Base-by-base conservation (phyloP, 2,888 invertebrate species). In the Parochlus steinenii region DNA sequence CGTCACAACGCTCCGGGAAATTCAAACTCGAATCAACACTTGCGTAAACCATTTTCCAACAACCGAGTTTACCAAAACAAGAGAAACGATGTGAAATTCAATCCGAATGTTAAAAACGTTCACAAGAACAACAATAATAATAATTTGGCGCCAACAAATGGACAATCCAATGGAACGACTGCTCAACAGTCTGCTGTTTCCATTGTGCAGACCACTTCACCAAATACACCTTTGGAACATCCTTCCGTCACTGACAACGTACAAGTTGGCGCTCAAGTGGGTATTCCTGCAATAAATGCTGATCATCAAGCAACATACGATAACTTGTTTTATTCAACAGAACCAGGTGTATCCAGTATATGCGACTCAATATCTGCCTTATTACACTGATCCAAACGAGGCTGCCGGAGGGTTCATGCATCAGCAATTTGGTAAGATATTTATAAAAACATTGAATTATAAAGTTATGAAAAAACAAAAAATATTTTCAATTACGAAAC, bases 81-180 rank as follows among this genome's bases (percentile, higher is more conserved):
- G 14, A 19, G 36, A 6, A 36, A 36, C 18, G 36, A 36, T 5
- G 24, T 36, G 11, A 20, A 36, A 18, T 36, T 36, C 18, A 36
- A 36, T 14, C 30, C 36, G 5, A 36, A 36, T 14, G 36, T 30
- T 5, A 36, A 36, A 12, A 36, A 36, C 12, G 14, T 30, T 4
- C 30, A 36, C 24, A 36, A 36, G 12, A 10, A 8, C 12, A 30
- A 36, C 6, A n/a, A 12, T 30, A n/a, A 19, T 17, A 30, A n/a
- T 19, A 30, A 19, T 12, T n/a, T 12, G 3, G 6, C 5, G 11
- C 7, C 30, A 18, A 19, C 18, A 17, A n/a, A n/a, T n/a, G n/a
- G n/a, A n/a, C n/a, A n/a, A n/a, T n/a, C 18, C 17, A 30, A 15
- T 30, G 6, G 18, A n/a, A 18, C n/a, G 19, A 30, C n/a, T 11